These are phyloP conservation scores for Leucopsar rothschildi DNA, from an alignment of 2,113 vertebrate genomes.

Conservation along the genomic window DNA sequence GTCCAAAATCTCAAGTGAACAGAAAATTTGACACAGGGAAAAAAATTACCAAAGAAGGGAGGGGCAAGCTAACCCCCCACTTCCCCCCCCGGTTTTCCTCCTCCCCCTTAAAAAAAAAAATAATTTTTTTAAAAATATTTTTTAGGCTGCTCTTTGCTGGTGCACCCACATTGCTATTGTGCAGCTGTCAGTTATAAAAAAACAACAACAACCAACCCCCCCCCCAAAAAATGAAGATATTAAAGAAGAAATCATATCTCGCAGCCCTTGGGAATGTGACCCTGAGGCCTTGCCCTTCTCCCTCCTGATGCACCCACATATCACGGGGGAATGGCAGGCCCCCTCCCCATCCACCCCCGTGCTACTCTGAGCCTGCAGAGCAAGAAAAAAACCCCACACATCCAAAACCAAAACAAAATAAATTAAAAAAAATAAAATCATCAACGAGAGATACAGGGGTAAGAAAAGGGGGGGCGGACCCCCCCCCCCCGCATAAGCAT, in stretches of 20 bases:
- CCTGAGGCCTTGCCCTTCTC: constrained; percentile 55
- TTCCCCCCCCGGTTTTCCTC: not conserved
- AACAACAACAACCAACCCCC: not conserved
- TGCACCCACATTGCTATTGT: constrained; percentile 50
- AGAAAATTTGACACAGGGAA: not conserved
- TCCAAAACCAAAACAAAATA: not conserved
- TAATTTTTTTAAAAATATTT: not conserved
- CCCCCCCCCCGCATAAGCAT: not conserved
- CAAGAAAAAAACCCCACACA: not conserved
- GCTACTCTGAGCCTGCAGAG: constrained; percentile 27
- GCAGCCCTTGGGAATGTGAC: constrained; percentile 49
- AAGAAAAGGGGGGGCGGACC: not conserved
- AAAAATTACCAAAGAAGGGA: constrained; percentile 5
- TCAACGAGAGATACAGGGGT: not conserved
- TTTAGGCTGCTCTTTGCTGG: not conserved
- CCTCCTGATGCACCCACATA: not conserved
- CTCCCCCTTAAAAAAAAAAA: not conserved
- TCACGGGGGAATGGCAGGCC: not conserved
- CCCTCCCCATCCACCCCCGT: not conserved
- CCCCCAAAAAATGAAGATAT: not conserved
- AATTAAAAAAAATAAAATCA: not conserved
- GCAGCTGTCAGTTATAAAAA: constrained; percentile 9
- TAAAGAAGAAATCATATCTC: not conserved
- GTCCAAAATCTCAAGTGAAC: constrained; percentile 54
- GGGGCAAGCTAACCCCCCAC: not conserved